Percentiles rank a stretch among this genome's conserved stretches.
Conservation (phyloP, 2,797 vertebrate genomes). For the Bucorvus abyssinicus region DNA sequence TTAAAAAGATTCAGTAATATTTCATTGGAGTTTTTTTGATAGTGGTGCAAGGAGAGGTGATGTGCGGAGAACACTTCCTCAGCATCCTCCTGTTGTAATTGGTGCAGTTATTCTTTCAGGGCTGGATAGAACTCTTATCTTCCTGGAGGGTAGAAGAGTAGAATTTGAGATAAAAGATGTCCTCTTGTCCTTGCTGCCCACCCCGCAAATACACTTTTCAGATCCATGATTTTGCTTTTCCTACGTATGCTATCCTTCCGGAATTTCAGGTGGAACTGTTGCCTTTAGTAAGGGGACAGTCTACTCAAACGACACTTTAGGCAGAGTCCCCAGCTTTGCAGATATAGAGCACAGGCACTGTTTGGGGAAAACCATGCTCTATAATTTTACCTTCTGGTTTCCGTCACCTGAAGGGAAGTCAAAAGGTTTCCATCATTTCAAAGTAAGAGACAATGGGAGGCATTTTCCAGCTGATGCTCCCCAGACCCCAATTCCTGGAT, state of each 20-base stretch:
- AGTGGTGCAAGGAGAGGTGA: not conserved
- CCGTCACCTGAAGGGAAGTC: not conserved
- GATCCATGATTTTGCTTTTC: not conserved
- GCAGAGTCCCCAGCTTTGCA: not conserved
- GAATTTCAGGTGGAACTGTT: not conserved
- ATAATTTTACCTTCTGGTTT: not conserved
- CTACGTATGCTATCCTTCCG: not conserved
- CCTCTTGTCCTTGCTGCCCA: not conserved
- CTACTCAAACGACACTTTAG: not conserved
- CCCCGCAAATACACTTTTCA: not conserved
- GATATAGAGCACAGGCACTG: accelerated
- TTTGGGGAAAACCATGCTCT: not conserved
- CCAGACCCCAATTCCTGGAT: not conserved
- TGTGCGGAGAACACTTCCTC: not conserved
- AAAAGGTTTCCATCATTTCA: not conserved
- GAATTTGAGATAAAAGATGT: not conserved
- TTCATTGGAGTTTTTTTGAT: not conserved
- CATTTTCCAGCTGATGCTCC: not conserved
- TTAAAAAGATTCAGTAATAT: not conserved
- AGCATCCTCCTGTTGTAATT: not conserved
- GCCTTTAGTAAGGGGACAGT: not conserved
- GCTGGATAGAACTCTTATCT: not conserved
- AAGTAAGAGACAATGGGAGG: not conserved
- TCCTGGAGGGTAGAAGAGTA: not conserved
- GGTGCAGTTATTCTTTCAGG: not conserved